Evolutionary conservation across 2,113 vertebrate genomes (phyloP).

Genomic region (Solea senegalensis): DNA sequence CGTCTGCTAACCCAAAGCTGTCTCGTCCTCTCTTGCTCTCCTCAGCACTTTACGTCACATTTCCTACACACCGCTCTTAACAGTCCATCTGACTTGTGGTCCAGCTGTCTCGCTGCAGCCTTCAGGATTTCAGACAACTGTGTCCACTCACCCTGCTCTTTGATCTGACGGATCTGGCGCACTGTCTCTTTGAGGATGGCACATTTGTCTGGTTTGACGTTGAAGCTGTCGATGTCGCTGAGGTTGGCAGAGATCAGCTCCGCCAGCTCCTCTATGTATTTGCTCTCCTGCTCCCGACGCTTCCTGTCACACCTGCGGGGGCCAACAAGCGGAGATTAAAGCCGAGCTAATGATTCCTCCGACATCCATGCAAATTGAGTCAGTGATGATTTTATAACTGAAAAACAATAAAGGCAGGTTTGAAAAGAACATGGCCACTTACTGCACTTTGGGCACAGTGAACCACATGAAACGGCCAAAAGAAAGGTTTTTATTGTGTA

Average conservation of each 20-base stretch:
- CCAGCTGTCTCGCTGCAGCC: constrained; percentile 2
- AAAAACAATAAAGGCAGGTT: not conserved
- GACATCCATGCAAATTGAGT: too few species aligned
- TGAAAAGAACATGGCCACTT: not conserved
- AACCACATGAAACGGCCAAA: not conserved
- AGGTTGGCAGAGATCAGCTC: constrained; percentile 98
- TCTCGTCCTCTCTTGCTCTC: not conserved
- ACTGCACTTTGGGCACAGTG: not conserved
- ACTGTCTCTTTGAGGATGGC: constrained; percentile 99
- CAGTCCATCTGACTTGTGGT: constrained; percentile 12
- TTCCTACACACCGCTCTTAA: constrained; percentile 16
- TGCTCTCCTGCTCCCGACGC: constrained; percentile 97
- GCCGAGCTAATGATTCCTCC: not conserved
- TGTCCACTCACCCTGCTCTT: constrained; percentile 92
- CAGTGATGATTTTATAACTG: too few species aligned
- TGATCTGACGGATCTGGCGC: constrained; percentile 99
- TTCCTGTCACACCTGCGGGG: constrained; percentile 89
- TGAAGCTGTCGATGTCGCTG: constrained; percentile 98
- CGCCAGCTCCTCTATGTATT: constrained; percentile 97
- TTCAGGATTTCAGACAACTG: constrained; percentile 12
- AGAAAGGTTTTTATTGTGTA: not conserved
- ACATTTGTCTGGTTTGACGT: constrained; percentile 99
- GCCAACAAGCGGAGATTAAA: constrained; percentile 20
- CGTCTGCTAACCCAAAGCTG: constrained; percentile 19
- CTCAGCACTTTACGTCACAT: constrained; percentile 12